Base-by-base conservation (phyloP, 1,140 invertebrate species). In the Hydropsyche tenuis region DNA sequence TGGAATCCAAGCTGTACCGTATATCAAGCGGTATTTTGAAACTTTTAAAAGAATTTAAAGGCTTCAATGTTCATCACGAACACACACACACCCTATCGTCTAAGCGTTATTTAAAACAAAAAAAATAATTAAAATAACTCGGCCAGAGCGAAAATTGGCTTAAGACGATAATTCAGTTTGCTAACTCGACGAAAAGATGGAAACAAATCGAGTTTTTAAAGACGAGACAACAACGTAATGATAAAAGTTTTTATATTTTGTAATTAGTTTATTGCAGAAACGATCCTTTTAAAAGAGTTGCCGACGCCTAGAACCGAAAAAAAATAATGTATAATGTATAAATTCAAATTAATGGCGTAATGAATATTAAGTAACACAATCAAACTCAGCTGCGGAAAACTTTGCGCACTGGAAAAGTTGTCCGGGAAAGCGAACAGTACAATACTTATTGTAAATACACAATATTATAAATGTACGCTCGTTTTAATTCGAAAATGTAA, bases 351-450 rank as follows among this genome's bases (percentile, higher is more conserved):
- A 60, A 63, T 43, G 18, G 71, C 42, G 46, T 73, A 73, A 73
- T 73, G 71, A 73, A 73, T 73, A 51, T 53, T 51, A 66, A 73
- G 45, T 65, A 51, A 56, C 45, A 72, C 30, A 73, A 73, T 65
- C 71, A 73, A 73, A 73, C 53, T 72, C 53, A 18, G 30, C 30
- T 16, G 53, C 16, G 37, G 7, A 66, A 73, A 73, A 65, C 22
- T 66, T 73, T 42, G 9, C 9, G 66, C 22, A 16, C 42, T 66
- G 22, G 20, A 53, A 72, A 73, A 73, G 56, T 72, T 73, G n/a
- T 62, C 25, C 14, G 45, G 27, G 37, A 60, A 60, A 72, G 27
- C 56, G 14, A 16, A 12, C 46, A 14, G 25, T 37, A 37, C 30
- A 37, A 37, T 72, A 20, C 20, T 5, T 6, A 16, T 51, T 20